A percentile compares a stretch with the other conserved stretches of the same genome.
Conservation (phyloP, 2,888 invertebrate genomes). For the Eledone cirrhosa region DNA sequence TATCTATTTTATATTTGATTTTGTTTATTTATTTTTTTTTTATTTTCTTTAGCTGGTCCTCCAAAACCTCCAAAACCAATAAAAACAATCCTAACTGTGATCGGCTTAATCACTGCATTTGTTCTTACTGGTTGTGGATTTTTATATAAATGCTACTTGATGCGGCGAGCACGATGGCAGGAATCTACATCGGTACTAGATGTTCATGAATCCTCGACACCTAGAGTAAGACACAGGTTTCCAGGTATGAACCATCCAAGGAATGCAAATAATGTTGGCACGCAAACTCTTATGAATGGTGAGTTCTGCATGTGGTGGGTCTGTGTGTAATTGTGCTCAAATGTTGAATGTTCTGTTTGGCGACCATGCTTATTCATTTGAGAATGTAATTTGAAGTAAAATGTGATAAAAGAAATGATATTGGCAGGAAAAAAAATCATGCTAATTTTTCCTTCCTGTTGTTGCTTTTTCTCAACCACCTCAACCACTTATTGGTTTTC, state of each 20-base stretch:
- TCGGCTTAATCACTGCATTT: not conserved
- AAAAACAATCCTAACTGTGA: constrained; percentile 5
- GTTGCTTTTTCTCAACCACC: too few species aligned
- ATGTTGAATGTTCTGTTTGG: too few species aligned
- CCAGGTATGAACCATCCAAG: constrained; percentile 17
- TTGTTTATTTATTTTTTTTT: not conserved
- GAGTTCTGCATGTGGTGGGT: not conserved
- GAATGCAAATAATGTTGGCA: constrained; percentile 5
- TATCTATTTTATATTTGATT: too few species aligned
- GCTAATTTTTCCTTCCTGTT: too few species aligned
- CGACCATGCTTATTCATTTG: too few species aligned
- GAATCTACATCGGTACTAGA: not conserved
- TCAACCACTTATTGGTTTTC: too few species aligned
- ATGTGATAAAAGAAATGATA: too few species aligned
- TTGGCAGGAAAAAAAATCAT: too few species aligned
- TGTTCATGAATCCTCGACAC: not conserved
- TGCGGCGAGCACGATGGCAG: constrained; percentile 5
- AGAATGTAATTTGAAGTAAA: too few species aligned
- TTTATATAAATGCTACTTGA: not conserved
- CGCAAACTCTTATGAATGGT: constrained; percentile 23
- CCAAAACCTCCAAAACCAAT: not conserved
- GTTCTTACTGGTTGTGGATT: not conserved
- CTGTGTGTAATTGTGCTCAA: too few species aligned
- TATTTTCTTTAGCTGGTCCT: constrained; percentile 12
- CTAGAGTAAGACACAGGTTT: constrained; percentile 18